Base-by-base conservation (phyloP, 2,888 invertebrate genomes). In the Parnassius apollo region DNA sequence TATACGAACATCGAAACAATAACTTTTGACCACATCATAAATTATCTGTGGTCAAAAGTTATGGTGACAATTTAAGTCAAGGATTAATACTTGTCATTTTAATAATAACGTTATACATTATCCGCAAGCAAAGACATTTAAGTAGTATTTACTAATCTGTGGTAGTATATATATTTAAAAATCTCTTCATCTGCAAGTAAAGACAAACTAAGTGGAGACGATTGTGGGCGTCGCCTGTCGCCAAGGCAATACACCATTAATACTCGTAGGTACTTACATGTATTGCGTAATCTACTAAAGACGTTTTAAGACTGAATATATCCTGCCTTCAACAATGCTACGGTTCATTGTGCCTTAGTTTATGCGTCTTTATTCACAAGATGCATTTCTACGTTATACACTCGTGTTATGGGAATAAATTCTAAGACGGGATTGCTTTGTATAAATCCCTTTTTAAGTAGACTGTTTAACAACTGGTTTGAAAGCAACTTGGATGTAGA, bases 151-250 rank as follows among this genome's bases (percentile, higher is more conserved):
- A n/a, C n/a, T n/a, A n/a, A n/a, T n/a, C n/a, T n/a, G n/a, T n/a
- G n/a, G n/a, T 18, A 18, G 18, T 18, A 18, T 18, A 18, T 18
- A 18, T 18, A 18, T 18, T 18, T 18, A 18, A 18, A 18, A 18
- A 83, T 87, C 87, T 74, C 83, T 78, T 69, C 87, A 2, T 78
- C 35, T 88, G 88, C 85, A 88, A 71, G 88, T 88, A 68, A 71
- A 80, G 86, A 86, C 88, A 83, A 79, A 73, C 82, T 45, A 13
- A 42, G n/a, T 82, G 73, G 79, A 83, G 83, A 82, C 70, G 77
- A 75, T 74, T 74, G 91, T 90, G 83, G 88, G 90, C 84, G 89
- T 81, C 73, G 78, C 73, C 82, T 79, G 86, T 77, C 80, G 72
- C 65, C 74, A 70, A 71, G 75, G 73, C 75, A 80, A 72, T 35